Evolutionary conservation across 2,888 invertebrate species (phyloP).

Genomic region (Subacronicta megacephala): DNA sequence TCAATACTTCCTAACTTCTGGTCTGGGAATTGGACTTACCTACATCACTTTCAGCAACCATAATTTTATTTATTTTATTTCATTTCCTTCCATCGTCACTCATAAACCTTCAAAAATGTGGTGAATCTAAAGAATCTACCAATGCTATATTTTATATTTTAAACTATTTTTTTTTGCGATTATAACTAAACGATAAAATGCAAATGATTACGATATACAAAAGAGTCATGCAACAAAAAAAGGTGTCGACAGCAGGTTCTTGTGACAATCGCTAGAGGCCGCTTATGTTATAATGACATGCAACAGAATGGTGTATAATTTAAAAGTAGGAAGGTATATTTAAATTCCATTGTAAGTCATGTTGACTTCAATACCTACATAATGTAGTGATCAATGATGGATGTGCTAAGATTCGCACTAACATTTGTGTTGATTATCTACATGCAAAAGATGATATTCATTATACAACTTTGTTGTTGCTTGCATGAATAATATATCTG

Average conservation of each 20-base stretch:
- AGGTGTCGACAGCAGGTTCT: conserved; percentile 59
- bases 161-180: too few species aligned
- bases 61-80: too few species aligned
- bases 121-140: too few species aligned
- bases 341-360: conserved; percentile 3
- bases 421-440: conserved; percentile 5
- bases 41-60: too few species aligned
- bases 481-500: neutral
- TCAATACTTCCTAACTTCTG: too few species aligned
- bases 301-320: conserved; percentile 6
- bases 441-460: conserved; percentile 2
- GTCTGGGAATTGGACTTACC: too few species aligned
- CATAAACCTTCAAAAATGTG: too few species aligned
- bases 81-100: too few species aligned
- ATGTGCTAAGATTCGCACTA: conserved; percentile 6
- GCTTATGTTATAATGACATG: conserved; percentile 15
- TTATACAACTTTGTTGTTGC: conserved; percentile 1
- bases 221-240: conserved; percentile 57
- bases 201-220: conserved; percentile 66
- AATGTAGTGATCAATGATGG: conserved; percentile 16
- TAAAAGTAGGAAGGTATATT: neutral
- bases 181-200: neutral
- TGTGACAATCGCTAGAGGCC: conserved; percentile 37
- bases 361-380: conserved; percentile 5
- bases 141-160: too few species aligned